These are phyloP conservation scores for Periphyllus acericola DNA, from an alignment of 2,888 invertebrate species.

Conservation along the genomic window DNA sequence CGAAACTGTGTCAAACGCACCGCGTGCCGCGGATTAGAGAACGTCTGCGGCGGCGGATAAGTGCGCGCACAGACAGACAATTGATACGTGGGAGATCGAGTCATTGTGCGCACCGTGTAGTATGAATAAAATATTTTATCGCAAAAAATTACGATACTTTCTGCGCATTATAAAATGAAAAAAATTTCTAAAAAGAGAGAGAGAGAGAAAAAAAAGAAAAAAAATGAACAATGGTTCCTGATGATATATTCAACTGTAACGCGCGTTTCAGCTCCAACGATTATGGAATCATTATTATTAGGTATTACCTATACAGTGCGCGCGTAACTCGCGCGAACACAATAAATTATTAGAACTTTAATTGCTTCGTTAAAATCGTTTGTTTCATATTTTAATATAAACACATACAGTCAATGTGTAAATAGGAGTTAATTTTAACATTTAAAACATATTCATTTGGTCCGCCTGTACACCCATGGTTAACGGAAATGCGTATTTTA, in stretches of 20 bases:
- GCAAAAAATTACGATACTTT: conserved; percentile 9
- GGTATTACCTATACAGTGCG: not conserved
- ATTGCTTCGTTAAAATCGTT: conserved; percentile 29
- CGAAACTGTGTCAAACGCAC: conserved; percentile 35
- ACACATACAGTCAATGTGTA: too few relatives aligned
- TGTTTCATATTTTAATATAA: conserved; percentile 1
- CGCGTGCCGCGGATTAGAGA: not conserved
- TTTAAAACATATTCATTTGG: too few relatives aligned
- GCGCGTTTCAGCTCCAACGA: not conserved
- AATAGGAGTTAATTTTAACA: too few relatives aligned
- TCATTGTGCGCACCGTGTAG: not conserved
- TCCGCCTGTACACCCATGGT: too few relatives aligned
- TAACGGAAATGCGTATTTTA: too few relatives aligned
- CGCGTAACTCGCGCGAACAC: not conserved
- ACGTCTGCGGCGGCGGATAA: not conserved
- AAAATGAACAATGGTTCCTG: conserved; percentile 18
- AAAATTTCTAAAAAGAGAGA: not conserved
- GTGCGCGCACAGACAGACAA: not conserved
- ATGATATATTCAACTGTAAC: conserved; percentile 28
- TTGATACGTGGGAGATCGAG: not conserved
- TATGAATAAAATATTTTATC: conserved; percentile 21
- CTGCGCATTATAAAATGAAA: not conserved
- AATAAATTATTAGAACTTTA: conserved; percentile 26
- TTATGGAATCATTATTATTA: conserved; percentile 4
- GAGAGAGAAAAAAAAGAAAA: not conserved